Evolutionary conservation across 2,797 vertebrate species (phyloP).

Genomic region (Fistularia commersonii): DNA sequence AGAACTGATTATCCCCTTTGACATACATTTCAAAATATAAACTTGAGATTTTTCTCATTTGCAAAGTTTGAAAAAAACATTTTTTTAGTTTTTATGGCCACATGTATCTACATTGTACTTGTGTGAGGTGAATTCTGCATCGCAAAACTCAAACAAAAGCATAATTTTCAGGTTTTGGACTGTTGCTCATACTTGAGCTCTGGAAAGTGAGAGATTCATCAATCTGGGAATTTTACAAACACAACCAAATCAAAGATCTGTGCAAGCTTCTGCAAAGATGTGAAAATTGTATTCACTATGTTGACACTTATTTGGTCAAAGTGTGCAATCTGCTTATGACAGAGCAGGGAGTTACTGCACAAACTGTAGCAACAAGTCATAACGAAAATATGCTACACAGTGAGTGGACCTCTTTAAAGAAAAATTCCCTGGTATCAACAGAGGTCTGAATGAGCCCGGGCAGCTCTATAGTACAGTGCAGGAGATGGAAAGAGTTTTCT

Average conservation of each 20-base stretch:
- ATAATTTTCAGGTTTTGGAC: too few relatives aligned
- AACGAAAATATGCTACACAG: neutral
- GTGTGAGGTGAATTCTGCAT: neutral
- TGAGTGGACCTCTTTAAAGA: conserved; percentile 5
- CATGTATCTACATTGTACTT: too few relatives aligned
- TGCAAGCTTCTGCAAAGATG: neutral
- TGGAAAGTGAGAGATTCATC: too few relatives aligned
- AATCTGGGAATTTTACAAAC: too few relatives aligned
- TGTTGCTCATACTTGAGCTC: too few relatives aligned
- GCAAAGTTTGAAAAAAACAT: neutral
- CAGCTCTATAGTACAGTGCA: conserved; percentile 17
- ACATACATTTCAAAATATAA: too few relatives aligned
- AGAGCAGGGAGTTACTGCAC: neutral
- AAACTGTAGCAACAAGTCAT: conserved; percentile 1
- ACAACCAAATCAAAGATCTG: neutral
- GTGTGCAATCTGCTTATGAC: neutral
- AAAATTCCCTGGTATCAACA: conserved; percentile 8
- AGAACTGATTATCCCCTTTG: too few relatives aligned
- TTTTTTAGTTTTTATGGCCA: neutral
- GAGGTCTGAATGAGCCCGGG: conserved; percentile 33
- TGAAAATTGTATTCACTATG: too few relatives aligned
- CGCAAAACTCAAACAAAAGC: neutral
- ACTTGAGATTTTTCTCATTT: too few relatives aligned
- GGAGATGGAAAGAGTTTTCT: conserved; percentile 65
- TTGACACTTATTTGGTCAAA: neutral